Evolutionary conservation across 1,140 invertebrate species (phyloP), one percentile per base, ranked within the genome.

Genomic region (Mya arenaria): DNA sequence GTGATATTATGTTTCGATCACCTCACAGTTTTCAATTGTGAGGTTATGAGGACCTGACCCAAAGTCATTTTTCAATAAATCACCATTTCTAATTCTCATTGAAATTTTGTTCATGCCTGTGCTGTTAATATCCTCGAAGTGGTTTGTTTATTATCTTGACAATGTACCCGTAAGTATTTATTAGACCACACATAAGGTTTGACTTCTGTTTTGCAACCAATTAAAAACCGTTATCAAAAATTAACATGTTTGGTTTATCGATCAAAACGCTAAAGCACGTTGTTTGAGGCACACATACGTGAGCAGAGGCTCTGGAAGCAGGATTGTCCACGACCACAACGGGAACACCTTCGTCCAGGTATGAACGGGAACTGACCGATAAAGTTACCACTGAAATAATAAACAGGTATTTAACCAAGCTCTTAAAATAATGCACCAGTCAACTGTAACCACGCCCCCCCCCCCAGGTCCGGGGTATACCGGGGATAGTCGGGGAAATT

Each of bases 281-380:
- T n/a, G 4, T 30, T 36, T n/a, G 8, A 66, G 19, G 30, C 13
- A 79, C 28, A 37, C 63, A 13, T 73, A 82, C 79, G 55, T 37
- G 68, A 39, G 34, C 79, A 82, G 3, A 82, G 69, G 1, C 79
- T 69, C 0, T 52, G 19, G 1, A 82, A 23, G 34, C 79, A 82
- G 8, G 44, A 30, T 19, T 60, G 36, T 5, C 69, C 69, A 39
- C 69, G 69, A 5, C 68, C 79, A 82, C 79, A 82, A 17, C 79
- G 56, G 17, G 69, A 82, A 41, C 79, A 82, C n/a, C 79, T 72
- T 25, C 19, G 58, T 19, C 79, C 79, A 25, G 71, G 69, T 5
- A 82, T 65, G 41, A 82, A 82, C 13, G 79, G 79, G 48, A 72
- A 73, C 34, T 82, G 79, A 25, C 79, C 79, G 6, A 56, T 41